These are phyloP conservation scores for Eristalinus sepulchralis DNA, from an alignment of 2,888 invertebrate species.

Conservation along the genomic window DNA sequence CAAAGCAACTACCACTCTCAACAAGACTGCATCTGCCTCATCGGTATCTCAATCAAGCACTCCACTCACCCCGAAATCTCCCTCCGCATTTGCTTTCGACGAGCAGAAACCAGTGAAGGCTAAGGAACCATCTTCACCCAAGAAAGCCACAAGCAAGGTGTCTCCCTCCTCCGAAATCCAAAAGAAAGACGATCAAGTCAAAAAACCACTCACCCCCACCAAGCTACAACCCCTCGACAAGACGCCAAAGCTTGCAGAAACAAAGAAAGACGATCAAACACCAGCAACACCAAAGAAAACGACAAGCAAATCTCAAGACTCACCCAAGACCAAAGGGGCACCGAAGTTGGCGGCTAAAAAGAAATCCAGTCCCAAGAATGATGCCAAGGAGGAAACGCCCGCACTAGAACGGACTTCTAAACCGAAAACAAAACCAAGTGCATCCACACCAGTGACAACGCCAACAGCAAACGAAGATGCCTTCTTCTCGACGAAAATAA, in stretches of 20 bases:
- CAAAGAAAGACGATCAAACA: constrained; percentile 19
- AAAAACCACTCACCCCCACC: background rate
- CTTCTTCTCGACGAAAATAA: constrained; percentile 78
- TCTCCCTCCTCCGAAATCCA: background rate
- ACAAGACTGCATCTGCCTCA: background rate
- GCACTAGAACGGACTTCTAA: constrained; percentile 75
- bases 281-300: constrained; percentile 30
- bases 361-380: constrained; percentile 64
- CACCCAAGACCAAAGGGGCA: constrained; percentile 49
- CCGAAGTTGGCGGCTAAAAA: constrained; percentile 66
- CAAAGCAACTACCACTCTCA: background rate
- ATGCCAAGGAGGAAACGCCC: constrained; percentile 62
- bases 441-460: constrained; percentile 55
- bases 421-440: constrained; percentile 50
- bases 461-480: constrained; percentile 67
- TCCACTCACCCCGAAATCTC: background rate
- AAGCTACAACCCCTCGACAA: constrained; percentile 20
- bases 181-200: background rate
- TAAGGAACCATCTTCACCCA: background rate
- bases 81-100: background rate
- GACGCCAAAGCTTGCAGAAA: background rate
- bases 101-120: background rate
- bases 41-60: background rate
- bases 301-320: constrained; percentile 69
- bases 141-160: background rate